These are phyloP conservation scores for Trichechus manatus DNA, from an alignment of 2,113 vertebrate species.

Conservation along the genomic window DNA sequence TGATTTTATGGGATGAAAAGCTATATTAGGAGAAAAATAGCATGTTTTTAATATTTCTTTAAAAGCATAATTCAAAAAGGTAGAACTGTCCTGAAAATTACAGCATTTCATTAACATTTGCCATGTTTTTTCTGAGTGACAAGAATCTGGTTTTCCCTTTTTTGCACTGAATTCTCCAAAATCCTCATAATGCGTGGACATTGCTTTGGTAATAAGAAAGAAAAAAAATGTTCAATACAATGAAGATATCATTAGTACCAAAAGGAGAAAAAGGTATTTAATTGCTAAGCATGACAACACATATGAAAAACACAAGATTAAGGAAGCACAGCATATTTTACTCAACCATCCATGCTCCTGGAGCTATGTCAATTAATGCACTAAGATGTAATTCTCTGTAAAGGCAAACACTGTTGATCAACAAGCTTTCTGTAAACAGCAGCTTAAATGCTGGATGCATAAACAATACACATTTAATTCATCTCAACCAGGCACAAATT, in stretches of 20 bases:
- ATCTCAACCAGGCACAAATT: slow-evolving; percentile 39
- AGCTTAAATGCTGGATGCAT: slow-evolving; percentile 30
- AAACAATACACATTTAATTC: slow-evolving; percentile 51
- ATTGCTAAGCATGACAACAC: not conserved
- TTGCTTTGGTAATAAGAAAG: not conserved
- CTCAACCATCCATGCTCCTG: not conserved
- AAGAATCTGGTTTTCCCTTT: slow-evolving; percentile 1
- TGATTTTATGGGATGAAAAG: not conserved
- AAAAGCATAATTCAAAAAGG: not conserved
- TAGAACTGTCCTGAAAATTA: slow-evolving; percentile 1
- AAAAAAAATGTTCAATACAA: slow-evolving; percentile 13
- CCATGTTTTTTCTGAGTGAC: not conserved
- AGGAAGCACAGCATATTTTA: not conserved
- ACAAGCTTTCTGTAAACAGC: not conserved
- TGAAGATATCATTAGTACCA: not conserved
- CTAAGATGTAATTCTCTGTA: not conserved
- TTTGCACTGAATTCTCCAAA: slow-evolving; percentile 33
- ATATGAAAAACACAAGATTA: not conserved
- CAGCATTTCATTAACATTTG: not conserved
- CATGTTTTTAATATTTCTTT: not conserved
- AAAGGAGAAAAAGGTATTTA: not conserved
- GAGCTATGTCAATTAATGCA: not conserved
- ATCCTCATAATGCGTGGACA: not conserved
- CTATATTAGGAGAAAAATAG: not conserved
- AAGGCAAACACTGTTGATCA: not conserved